Percentiles rank a stretch among this genome's conserved stretches.
Evolutionary conservation across 2,797 vertebrate genomes (phyloP).

Genomic region (Holocentrus rufus): DNA sequence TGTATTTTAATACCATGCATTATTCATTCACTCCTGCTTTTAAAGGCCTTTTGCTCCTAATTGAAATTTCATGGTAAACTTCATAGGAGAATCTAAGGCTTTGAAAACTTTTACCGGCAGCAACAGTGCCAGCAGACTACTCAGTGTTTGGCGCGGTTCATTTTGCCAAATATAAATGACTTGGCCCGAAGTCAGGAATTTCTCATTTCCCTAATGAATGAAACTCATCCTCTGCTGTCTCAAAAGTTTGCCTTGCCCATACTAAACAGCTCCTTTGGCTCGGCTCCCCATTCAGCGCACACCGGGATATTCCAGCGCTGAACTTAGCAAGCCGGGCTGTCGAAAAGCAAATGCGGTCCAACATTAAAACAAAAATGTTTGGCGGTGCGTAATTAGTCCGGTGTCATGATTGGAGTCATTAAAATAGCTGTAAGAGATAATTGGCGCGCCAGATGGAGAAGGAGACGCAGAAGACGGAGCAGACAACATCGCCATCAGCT

Average conservation of each 20-base stretch:
- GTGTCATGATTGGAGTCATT: slow-evolving; percentile 9
- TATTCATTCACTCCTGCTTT: slow-evolving; percentile 61
- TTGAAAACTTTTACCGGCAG: slow-evolving; percentile 31
- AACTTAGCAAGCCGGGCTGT: slow-evolving; percentile 3
- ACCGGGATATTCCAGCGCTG: slow-evolving; percentile 14
- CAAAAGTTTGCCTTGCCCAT: slow-evolving; percentile 37
- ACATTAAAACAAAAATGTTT: slow-evolving; percentile 19
- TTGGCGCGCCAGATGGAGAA: slow-evolving; percentile 33
- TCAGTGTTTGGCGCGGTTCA: slow-evolving; percentile 69
- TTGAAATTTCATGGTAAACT: slow-evolving; percentile 63
- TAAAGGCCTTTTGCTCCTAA: slow-evolving; percentile 41
- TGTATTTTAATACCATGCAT: slow-evolving; percentile 59
- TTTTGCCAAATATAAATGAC: slow-evolving; percentile 65
- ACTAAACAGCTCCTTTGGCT: slow-evolving; percentile 40
- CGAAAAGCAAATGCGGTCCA: slow-evolving; percentile 12
- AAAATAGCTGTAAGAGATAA: slow-evolving; percentile 26
- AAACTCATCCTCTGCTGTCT: slow-evolving; percentile 46
- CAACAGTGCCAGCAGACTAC: slow-evolving; percentile 78
- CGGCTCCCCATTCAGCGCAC: slow-evolving; percentile 5
- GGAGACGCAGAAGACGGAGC: slow-evolving; percentile 12
- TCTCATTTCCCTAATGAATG: slow-evolving; percentile 77
- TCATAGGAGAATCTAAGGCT: slow-evolving; percentile 44
- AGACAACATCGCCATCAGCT: slow-evolving; percentile 40
- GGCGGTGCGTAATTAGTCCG: slow-evolving; percentile 14
- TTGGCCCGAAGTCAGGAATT: slow-evolving; percentile 66